A percentile compares a stretch with the other conserved stretches of the same genome.
Conservation (phyloP, 2,797 vertebrate species). For the Pantherophis alleghaniensis region DNA sequence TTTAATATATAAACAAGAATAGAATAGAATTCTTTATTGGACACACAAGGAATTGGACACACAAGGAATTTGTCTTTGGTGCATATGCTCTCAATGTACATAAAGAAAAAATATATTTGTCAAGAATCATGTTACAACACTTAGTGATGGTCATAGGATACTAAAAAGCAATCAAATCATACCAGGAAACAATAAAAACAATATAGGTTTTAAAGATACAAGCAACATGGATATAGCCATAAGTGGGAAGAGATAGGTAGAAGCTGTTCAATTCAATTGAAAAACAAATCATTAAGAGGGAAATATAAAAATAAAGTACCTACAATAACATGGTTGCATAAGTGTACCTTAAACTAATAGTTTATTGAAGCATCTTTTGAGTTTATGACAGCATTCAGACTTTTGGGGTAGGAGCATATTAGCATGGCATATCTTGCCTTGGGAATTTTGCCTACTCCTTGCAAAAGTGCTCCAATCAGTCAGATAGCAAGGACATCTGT, state of each 20-base stretch:
- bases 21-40: no score
- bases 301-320: neutral
- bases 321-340: neutral
- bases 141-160: no score
- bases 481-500: neutral
- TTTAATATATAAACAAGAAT: neutral
- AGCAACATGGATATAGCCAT: no score
- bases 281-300: neutral
- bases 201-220: no score
- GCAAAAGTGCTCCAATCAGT: neutral
- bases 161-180: no score
- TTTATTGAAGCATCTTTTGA: neutral
- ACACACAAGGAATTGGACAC: no score
- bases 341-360: neutral
- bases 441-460: neutral
- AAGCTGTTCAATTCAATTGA: neutral
- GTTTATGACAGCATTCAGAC: neutral
- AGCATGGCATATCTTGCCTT: neutral
- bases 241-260: no score
- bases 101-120: no score
- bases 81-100: no score
- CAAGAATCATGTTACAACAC: no score
- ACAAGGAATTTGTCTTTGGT: no score
- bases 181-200: no score
- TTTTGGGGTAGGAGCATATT: neutral